Conservation (phyloP, 2,888 invertebrate genomes). For the Tridacna crocea region DNA sequence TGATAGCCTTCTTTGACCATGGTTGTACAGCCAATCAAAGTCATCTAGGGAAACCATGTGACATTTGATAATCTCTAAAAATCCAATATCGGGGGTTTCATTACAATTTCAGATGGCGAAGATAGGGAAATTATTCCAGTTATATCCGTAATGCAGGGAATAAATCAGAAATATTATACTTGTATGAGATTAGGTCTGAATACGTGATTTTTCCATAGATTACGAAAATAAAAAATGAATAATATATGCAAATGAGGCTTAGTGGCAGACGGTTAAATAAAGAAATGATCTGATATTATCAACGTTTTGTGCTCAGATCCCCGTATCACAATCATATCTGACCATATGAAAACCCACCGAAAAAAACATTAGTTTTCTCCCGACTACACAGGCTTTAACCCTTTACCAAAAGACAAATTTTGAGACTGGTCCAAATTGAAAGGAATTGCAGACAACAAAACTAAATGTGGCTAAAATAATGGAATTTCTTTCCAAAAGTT, state of each 20-base stretch:
- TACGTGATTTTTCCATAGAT: constrained; percentile 25
- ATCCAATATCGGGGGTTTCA: constrained; percentile 55
- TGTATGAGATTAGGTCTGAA: constrained; percentile 34
- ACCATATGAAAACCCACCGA: constrained; percentile 6
- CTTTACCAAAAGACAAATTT: background rate
- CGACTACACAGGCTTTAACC: background rate
- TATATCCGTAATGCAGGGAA: constrained; percentile 42
- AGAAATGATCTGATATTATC: constrained; percentile 54
- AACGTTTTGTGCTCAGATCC: constrained; percentile 6
- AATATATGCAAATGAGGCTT: constrained; percentile 56
- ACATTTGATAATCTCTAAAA: constrained; percentile 56
- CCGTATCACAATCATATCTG: constrained; percentile 24
- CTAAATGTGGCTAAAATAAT: too few species aligned
- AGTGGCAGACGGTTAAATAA: constrained; percentile 50
- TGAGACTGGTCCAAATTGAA: too few species aligned
- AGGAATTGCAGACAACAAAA: too few species aligned
- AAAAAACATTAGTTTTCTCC: background rate
- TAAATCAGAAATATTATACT: constrained; percentile 54
- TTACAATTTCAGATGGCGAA: constrained; percentile 50
- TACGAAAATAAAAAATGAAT: constrained; percentile 53
- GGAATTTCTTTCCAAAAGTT: background rate
- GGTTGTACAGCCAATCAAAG: constrained; percentile 5
- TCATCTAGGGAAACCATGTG: constrained; percentile 28
- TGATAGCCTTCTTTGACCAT: too few species aligned
- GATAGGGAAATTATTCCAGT: constrained; percentile 52